Percentiles rank a stretch among this genome's conserved stretches.
These are phyloP conservation scores for Xenotilapia flavipinnis DNA, from an alignment of 2,113 vertebrate genomes.

Conservation along the genomic window DNA sequence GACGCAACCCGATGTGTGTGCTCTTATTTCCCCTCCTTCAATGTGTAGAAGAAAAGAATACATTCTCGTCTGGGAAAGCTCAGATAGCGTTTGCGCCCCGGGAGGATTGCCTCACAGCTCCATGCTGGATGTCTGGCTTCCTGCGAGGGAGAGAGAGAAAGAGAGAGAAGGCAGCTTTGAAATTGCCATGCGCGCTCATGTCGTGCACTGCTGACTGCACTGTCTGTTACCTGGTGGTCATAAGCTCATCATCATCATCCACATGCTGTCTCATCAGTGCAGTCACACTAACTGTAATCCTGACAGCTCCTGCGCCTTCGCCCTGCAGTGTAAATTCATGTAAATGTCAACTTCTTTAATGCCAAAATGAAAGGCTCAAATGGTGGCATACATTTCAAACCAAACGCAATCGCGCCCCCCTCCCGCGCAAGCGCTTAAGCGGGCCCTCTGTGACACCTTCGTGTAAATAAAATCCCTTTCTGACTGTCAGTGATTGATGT, in stretches of 20 bases:
- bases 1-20: background rate
- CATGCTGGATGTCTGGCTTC: slow-evolving; percentile 33
- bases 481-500: background rate
- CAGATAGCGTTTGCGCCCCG: background rate
- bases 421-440: background rate
- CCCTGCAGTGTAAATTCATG: slow-evolving; percentile 2
- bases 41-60: background rate
- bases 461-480: background rate
- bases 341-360: background rate
- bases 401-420: background rate
- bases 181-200: background rate
- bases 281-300: slow-evolving; percentile 44
- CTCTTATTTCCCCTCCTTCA: background rate
- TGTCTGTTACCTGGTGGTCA: slow-evolving; percentile 44
- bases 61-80: slow-evolving; percentile 22
- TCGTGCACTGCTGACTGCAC: background rate
- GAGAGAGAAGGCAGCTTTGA: slow-evolving; percentile 7
- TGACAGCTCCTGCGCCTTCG: background rate
- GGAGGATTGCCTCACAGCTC: slow-evolving; percentile 26
- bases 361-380: background rate
- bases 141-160: background rate
- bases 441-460: background rate
- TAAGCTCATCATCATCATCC: slow-evolving; percentile 54
- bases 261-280: slow-evolving; percentile 27
- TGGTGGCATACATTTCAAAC: background rate